phyloP scores from a whole-genome alignment of 2,888 invertebrate genomes.

The Drosophila imparisetae region DNA sequence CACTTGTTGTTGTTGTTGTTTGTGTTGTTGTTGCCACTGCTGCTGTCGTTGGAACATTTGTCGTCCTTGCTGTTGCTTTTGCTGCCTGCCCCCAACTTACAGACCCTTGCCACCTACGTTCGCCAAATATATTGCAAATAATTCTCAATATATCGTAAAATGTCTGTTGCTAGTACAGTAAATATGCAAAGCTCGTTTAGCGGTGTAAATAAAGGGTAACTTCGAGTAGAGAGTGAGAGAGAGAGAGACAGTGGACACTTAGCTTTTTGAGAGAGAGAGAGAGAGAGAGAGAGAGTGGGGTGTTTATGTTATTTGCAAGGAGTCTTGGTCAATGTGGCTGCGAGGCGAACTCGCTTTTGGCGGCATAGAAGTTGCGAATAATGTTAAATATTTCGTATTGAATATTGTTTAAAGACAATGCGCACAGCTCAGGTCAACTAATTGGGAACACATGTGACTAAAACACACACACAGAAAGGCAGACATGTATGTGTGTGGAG shows the following conservation, averaged over 20 bases:
- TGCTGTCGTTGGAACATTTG: slow-evolving; percentile 75
- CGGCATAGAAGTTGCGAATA: slow-evolving; percentile 15
- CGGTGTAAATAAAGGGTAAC: slow-evolving; percentile 62
- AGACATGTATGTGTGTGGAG: neutral
- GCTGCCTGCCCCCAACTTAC: slow-evolving; percentile 5
- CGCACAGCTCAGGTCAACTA: slow-evolving; percentile 46
- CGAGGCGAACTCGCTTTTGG: slow-evolving; percentile 27
- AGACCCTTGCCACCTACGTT: slow-evolving; percentile 16
- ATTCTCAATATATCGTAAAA: slow-evolving; percentile 82
- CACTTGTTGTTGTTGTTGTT: slow-evolving; percentile 52
- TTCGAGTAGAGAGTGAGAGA: neutral
- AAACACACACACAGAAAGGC: neutral
- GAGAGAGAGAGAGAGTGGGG: neutral
- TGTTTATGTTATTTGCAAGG: slow-evolving; percentile 27
- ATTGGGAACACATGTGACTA: slow-evolving; percentile 51
- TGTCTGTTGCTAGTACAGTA: slow-evolving; percentile 79
- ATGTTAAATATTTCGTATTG: slow-evolving; percentile 30
- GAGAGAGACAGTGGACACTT: neutral
- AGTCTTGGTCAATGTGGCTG: slow-evolving; percentile 50
- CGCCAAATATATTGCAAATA: slow-evolving; percentile 81
- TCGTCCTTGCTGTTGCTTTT: slow-evolving; percentile 68
- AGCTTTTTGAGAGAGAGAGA: neutral
- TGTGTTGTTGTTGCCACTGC: slow-evolving; percentile 56
- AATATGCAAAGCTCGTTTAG: slow-evolving; percentile 81
- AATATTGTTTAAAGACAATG: slow-evolving; percentile 43